A percentile compares a stretch with the other conserved stretches of the same genome.
Evolutionary conservation across 2,113 vertebrate genomes (phyloP).

Genomic region (Aphelocoma coerulescens): DNA sequence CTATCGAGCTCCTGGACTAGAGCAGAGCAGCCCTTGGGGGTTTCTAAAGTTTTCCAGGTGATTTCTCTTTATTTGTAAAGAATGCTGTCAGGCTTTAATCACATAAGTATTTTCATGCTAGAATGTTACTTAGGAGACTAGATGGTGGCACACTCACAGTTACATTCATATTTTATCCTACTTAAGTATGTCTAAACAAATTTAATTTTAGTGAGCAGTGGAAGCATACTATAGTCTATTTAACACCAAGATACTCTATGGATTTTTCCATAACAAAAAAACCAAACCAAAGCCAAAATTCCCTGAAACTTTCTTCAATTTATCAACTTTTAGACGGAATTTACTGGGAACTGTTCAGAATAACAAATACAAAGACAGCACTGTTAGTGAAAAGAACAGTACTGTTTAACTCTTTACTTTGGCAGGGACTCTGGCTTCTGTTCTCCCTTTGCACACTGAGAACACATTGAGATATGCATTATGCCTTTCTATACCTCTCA

Average conservation of each 20-base stretch:
- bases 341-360: background rate
- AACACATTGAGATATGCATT: rapidly evolving
- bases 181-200: background rate
- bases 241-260: background rate
- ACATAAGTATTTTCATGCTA: background rate
- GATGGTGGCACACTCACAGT: background rate
- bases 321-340: background rate
- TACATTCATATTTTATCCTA: background rate
- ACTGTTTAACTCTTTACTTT: background rate
- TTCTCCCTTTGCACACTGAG: background rate
- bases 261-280: background rate
- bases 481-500: background rate
- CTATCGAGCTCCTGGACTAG: background rate
- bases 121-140: background rate
- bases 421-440: background rate
- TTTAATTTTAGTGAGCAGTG: background rate
- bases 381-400: background rate
- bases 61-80: background rate
- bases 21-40: background rate
- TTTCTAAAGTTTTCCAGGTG: background rate
- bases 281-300: background rate
- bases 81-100: background rate
- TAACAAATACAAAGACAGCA: background rate
- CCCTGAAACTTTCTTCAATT: background rate
- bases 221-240: background rate